Conservation (phyloP, 2,113 vertebrate genomes). For the Thamnophis sirtalis region DNA sequence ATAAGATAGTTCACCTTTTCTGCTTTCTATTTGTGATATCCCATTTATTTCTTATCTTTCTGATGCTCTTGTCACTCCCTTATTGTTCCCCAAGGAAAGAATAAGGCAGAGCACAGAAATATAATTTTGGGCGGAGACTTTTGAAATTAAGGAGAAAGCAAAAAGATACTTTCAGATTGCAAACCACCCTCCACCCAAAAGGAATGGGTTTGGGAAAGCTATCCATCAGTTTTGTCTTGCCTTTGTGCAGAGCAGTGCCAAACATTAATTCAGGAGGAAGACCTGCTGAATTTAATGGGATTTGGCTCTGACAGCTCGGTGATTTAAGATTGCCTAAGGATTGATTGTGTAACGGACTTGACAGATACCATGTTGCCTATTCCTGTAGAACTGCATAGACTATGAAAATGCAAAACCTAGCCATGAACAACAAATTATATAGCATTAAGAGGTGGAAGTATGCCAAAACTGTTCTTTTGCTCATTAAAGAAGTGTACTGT, state of each 20-base stretch:
- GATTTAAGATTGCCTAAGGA: not conserved
- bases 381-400: not conserved
- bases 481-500: not conserved
- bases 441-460: not conserved
- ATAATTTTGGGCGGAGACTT: not conserved
- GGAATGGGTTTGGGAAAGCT: not conserved
- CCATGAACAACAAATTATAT: not conserved
- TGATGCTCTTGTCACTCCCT: not conserved
- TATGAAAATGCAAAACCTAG: not conserved
- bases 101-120: not conserved
- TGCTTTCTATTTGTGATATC: not conserved
- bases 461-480: not conserved
- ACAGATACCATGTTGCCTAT: not conserved
- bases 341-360: not conserved
- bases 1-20: not conserved
- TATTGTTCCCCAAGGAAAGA: not conserved
- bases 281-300: not conserved
- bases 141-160: not conserved
- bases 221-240: not conserved
- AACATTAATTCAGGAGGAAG: not conserved
- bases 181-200: not conserved
- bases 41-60: not conserved
- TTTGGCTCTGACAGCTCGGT: not conserved
- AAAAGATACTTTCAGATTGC: not conserved
- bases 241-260: not conserved